A percentile compares a stretch with the other conserved stretches of the same genome.
Evolutionary conservation across 2,797 vertebrate genomes (phyloP).

Genomic region (Tinamus major): DNA sequence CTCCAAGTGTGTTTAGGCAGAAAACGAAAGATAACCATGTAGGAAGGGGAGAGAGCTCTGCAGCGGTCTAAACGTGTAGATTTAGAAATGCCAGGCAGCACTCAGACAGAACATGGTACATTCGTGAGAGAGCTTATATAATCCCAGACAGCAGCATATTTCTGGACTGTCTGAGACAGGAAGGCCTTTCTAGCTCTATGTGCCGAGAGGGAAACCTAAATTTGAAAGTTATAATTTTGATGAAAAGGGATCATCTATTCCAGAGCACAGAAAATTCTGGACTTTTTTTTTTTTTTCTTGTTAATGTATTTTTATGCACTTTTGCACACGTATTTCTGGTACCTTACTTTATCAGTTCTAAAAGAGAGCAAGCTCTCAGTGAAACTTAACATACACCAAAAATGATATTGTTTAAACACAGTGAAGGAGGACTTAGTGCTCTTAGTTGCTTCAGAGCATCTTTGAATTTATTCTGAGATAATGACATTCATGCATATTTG

Average conservation of each 20-base stretch:
- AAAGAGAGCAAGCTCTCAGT: neutral
- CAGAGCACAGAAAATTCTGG: neutral
- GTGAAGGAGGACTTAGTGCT: neutral
- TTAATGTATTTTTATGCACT: neutral
- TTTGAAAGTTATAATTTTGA: slow-evolving; percentile 39
- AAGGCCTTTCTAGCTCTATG: neutral
- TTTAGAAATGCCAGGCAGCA: neutral
- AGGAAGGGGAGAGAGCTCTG: neutral
- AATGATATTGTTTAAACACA: neutral
- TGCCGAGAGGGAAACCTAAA: slow-evolving; percentile 21
- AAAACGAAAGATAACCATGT: neutral
- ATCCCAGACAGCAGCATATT: neutral
- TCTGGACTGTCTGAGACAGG: neutral
- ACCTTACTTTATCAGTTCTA: neutral
- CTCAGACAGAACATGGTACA: neutral
- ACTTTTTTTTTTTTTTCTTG: neutral
- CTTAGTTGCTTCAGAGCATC: neutral
- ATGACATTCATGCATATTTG: neutral
- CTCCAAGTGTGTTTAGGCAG: neutral
- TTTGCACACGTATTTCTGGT: neutral
- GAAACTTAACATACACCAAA: neutral
- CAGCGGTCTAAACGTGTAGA: neutral
- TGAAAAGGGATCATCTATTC: neutral
- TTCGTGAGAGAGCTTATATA: neutral
- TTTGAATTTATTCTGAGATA: slow-evolving; percentile 33